These are phyloP conservation scores for Rhynchotus rufescens DNA, from an alignment of 2,797 vertebrate genomes.

Conservation along the genomic window DNA sequence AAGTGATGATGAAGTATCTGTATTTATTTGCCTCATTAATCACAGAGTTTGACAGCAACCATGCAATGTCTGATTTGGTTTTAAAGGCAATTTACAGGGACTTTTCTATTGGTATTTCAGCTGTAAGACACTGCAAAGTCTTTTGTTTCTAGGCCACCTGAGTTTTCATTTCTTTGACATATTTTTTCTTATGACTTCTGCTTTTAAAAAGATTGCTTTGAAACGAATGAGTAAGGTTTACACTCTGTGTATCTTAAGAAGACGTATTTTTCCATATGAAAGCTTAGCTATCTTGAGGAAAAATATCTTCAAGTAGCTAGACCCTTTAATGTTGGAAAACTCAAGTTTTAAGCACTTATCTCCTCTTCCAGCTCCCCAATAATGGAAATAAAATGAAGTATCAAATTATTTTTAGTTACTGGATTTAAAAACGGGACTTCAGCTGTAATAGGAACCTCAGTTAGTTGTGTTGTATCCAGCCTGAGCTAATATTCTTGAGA, in stretches of 20 bases:
- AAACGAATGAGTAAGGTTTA: slow-evolving; percentile 10
- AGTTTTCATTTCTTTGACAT: slow-evolving; percentile 1
- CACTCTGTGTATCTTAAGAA: not conserved
- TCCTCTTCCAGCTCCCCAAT: not conserved
- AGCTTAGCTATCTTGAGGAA: slow-evolving; percentile 32
- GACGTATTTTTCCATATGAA: not conserved
- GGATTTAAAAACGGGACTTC: slow-evolving; percentile 44
- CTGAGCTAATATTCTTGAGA: not conserved
- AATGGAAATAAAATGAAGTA: slow-evolving; percentile 49
- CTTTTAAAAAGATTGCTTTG: not conserved
- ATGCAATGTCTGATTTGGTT: not conserved
- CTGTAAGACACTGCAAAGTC: not conserved
- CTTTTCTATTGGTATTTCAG: not conserved
- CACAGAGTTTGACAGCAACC: not conserved
- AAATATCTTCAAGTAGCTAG: slow-evolving; percentile 30
- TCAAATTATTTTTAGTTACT: slow-evolving; percentile 30
- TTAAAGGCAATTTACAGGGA: not conserved
- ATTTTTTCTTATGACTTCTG: slow-evolving; percentile 11
- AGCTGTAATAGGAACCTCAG: slow-evolving; percentile 1
- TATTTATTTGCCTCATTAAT: not conserved
- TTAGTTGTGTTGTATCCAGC: not conserved
- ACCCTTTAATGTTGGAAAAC: not conserved
- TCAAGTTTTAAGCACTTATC: not conserved
- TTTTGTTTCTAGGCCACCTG: not conserved
- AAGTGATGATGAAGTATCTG: not conserved